phyloP scores from a whole-genome alignment of 2,797 vertebrate genomes.

The Tragelaphus eurycerus region DNA sequence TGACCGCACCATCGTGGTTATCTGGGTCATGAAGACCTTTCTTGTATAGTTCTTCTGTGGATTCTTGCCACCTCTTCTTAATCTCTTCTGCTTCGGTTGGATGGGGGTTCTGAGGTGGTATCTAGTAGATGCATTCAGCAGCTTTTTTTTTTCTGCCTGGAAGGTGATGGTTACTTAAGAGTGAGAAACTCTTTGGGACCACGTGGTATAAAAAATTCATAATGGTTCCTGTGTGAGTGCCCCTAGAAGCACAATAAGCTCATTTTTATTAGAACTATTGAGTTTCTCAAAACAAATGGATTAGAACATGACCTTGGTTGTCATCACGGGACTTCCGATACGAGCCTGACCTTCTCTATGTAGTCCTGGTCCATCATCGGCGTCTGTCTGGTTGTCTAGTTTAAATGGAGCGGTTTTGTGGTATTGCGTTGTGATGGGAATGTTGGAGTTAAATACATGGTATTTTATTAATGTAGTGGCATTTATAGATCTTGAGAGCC shows the following conservation, averaged over 20 bases:
- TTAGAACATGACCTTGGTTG: neutral
- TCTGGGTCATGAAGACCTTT: neutral
- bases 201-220: neutral
- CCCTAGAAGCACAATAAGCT: neutral
- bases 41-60: neutral
- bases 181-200: neutral
- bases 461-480: slow-evolving; percentile 44
- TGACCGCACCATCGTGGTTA: neutral
- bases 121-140: neutral
- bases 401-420: slow-evolving; percentile 9
- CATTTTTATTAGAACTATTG: neutral
- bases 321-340: neutral
- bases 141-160: neutral
- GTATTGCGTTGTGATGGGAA: neutral
- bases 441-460: slow-evolving; percentile 28
- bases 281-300: neutral
- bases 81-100: neutral
- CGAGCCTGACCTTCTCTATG: neutral
- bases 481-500: slow-evolving; percentile 64
- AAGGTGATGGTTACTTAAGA: neutral
- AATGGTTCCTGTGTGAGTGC: neutral
- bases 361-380: neutral
- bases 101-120: rapidly evolving
- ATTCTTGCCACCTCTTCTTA: neutral
- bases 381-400: neutral